Evolutionary conservation across 2,888 invertebrate genomes (phyloP).

Genomic region (Amiota mariae): DNA sequence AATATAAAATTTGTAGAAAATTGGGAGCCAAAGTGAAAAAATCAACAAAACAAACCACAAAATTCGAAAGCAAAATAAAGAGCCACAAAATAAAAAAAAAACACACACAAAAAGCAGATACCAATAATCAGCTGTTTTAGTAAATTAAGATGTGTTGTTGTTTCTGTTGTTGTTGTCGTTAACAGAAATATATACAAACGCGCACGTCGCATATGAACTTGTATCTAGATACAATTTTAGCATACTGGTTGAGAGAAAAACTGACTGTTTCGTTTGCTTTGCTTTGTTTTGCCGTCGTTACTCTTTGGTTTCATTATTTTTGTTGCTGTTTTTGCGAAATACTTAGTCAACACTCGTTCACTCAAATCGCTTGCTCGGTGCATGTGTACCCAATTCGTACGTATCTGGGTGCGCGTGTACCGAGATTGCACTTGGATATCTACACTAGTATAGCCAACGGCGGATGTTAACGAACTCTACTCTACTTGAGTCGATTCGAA

Average conservation of each 20-base stretch:
- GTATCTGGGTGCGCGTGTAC: conserved; percentile 14
- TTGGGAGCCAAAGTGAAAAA: no score
- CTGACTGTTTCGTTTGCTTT: neutral
- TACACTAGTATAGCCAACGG: neutral
- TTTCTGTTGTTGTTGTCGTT: no score
- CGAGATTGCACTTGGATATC: conserved; percentile 5
- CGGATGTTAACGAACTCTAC: conserved; percentile 26
- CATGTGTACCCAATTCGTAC: conserved; percentile 16
- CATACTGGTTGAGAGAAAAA: conserved; percentile 4
- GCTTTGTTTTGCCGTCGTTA: neutral
- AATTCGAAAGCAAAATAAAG: neutral
- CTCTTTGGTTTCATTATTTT: no score
- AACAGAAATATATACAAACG: neutral
- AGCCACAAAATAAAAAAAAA: neutral
- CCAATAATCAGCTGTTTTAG: neutral
- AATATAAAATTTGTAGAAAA: no score
- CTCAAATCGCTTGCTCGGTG: conserved; percentile 9
- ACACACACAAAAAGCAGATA: neutral
- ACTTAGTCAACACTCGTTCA: neutral
- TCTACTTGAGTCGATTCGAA: neutral
- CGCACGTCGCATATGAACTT: neutral
- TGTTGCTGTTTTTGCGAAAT: conserved; percentile 17
- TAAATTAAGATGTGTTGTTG: neutral
- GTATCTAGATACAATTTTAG: conserved; percentile 25
- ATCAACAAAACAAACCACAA: neutral